Evolutionary conservation across 2,888 invertebrate genomes (phyloP), one percentile per base, ranked within the genome.

Genomic region (Resseliella maxima): DNA sequence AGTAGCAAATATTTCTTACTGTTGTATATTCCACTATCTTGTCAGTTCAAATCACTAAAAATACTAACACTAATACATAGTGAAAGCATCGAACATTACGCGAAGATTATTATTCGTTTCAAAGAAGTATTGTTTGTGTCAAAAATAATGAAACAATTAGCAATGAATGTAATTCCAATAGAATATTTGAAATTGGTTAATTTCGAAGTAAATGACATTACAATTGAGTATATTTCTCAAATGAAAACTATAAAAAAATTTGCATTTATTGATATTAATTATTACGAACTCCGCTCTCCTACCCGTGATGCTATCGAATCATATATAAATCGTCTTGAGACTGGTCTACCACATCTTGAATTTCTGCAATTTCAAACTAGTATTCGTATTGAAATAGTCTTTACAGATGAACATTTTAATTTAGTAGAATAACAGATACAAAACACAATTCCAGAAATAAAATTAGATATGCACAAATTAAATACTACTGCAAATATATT

Each of bases 221-320:
- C 59, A 2, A 24, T 59, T 18, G 59, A 59, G n/a, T 27, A 59
- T 18, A 59, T 59, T 59, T 59, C 59, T 27, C 59, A 59, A 59
- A 24, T 59, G 6, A 59, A 24, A 59, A 59, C 59, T 59, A 59
- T 59, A n/a, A 59, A 59, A 24, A n/a, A 59, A 59, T 24, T 59
- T 24, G 59, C 27, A 59, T 24, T n/a, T n/a, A n/a, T n/a, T n/a
- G n/a, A 24, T 59, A 24, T 59, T 15, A 24, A 59, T 59, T 24
- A 5, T 27, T 59, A 59, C 27, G 5, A 24, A 59, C 59, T 2
- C 12, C 59, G 5, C 18, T 50, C 12, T 15, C 46, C 18, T 50
- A 50, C 59, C 27, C 59, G 59, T 59, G 59, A 59, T 59, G 59
- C 24, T 59, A 59, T 59, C 24, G 59, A 59, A 24, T 59, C 59